Evolutionary conservation across 2,888 invertebrate species (phyloP), one percentile per base, ranked within the genome.

Genomic region (Ophion ventricosus): DNA sequence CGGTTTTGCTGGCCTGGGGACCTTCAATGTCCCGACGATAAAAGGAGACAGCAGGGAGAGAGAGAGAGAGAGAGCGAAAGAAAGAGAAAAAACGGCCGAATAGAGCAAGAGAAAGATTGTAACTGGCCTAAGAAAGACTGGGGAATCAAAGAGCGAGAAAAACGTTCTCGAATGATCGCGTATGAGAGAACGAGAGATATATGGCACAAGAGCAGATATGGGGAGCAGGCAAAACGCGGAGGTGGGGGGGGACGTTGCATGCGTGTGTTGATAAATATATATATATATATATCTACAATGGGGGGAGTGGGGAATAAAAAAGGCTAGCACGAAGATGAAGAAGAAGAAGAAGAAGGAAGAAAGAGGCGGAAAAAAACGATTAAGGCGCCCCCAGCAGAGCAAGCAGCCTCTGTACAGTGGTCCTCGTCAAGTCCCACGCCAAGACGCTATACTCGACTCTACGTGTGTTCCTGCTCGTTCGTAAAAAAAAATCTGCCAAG

Each of bases 361-460:
- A 56, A 49, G 59, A 73, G 75, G 72, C 40, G 66, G 63, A 64
- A 86, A 85, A 88, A 89, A 87, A 89, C 88, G 89, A 91, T 89
- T 40, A 40, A 91, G 92, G 90, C 92, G 93, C 93, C 93, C 93
- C 93, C 93, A 93, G 93, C 93, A 93, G 93, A 93, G 93, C 89
- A 88, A 87, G 89, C 92, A 92, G 90, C 91, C 90, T 92, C 91
- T 88, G 89, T 64, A 64, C 20, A 54, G 54, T 56, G 87, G 86
- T 87, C 87, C 66, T 87, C 88, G 88, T 87, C 87, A 88, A 90
- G 90, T 92, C 92, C 91, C 91, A 87, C 87, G 87, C 85, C 76
- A 74, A 74, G 76, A 70, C 72, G 81, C 80, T 80, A 91, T 87
- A 86, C 88, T 91, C 87, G 67, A 85, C 91, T 92, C 90, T 66